phyloP scores from a whole-genome alignment of 2,113 vertebrate genomes.

The Rhinolophus ferrumequinum region DNA sequence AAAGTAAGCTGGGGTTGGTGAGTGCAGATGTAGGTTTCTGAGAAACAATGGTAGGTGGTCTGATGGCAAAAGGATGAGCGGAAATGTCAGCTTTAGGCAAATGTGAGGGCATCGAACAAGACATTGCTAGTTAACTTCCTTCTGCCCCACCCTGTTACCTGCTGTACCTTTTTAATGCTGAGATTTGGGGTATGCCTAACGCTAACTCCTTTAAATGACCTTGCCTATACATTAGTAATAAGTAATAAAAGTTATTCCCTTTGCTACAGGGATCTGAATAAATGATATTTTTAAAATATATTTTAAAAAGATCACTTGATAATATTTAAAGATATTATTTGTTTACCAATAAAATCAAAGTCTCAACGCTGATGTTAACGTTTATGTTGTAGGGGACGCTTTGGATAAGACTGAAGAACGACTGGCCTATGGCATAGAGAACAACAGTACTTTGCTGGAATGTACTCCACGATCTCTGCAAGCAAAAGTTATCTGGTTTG shows the following conservation, averaged over 20 bases:
- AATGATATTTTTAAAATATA: background rate
- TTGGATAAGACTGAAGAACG: constrained; percentile 88
- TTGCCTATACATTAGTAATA: background rate
- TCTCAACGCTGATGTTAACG: background rate
- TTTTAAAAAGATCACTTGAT: background rate
- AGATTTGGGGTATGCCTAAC: background rate
- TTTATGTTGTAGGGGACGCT: constrained; percentile 81
- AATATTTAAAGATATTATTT: background rate
- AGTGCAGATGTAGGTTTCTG: background rate
- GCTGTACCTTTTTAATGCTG: background rate
- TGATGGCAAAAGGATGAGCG: background rate
- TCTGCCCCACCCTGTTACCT: too few relatives aligned
- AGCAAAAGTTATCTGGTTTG: constrained; percentile 95
- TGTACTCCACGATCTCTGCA: constrained; percentile 95
- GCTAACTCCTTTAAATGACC: background rate
- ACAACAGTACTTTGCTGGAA: constrained; percentile 95
- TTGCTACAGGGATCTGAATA: background rate
- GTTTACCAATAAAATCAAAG: background rate
- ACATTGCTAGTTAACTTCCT: background rate
- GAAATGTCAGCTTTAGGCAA: background rate
- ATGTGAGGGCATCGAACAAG: background rate
- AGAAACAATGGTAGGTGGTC: too few relatives aligned
- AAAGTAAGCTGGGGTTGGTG: background rate
- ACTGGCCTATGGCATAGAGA: constrained; percentile 93
- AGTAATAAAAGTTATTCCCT: background rate